Evolutionary conservation across 2,797 vertebrate species (phyloP), one percentile per base, ranked within the genome.

Genomic region (Halcyon smyrnensis): DNA sequence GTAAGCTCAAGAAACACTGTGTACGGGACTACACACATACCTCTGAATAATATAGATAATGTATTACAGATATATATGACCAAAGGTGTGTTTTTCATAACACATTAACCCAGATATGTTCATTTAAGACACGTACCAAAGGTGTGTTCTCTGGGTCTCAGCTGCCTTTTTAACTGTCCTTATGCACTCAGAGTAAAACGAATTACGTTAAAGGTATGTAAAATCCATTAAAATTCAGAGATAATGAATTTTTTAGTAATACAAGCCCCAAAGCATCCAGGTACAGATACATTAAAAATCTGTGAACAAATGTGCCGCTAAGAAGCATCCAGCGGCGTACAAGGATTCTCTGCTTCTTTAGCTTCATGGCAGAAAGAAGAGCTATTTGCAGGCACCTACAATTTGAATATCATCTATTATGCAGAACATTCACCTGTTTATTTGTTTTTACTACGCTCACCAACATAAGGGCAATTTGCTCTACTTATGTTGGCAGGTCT

Each of bases 231-330:
- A 50, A 73, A 43, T 4, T 65, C 23, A 11, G 43, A 71, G 21
- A 50, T 1, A 28, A 1, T 19, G 73, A 24, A 6, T 19, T 60
- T 56, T 51, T 9, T 21, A n/a, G n/a, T 15, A 48, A 65, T 18
- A 37, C 5, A 17, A 56, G 16, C 9, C n/a, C 20, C 32, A 4
- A 37, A 25, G 25, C 6, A 11, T 19, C 3, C 3, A 13, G 2
- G 9, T 1, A 1, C 10, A 68, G 39, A 19, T 41, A 25, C 0
- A 0, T 14, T 20, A 28, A 53, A 79, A 13, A 12, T 8, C 37
- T 14, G 15, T 5, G 48, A 37, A 60, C 2, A 7, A 12, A 53
- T 5, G 24, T 51, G 70, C 10, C 36, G 3, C 46, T 14, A 27
- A 6, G 21, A 39, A 81, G 57, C 60, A 57, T 7, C 56, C 28